Evolutionary conservation across 2,888 invertebrate genomes (phyloP).

Genomic region (Lymantria monacha): DNA sequence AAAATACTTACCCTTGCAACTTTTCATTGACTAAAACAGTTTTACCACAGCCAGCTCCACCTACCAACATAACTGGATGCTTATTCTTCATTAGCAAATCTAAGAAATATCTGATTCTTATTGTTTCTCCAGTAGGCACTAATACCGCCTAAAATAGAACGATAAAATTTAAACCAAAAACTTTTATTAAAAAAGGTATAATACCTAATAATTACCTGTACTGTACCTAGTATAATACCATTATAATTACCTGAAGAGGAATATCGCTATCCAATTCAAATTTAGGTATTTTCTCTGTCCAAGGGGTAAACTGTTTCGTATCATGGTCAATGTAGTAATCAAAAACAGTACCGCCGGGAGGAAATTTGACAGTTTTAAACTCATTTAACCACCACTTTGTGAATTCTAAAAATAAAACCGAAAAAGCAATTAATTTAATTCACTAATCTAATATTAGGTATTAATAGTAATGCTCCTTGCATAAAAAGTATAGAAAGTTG

Average conservation of each 20-base stretch:
- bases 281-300: slow-evolving; percentile 94
- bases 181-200: too few species aligned
- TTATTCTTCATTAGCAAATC: slow-evolving; percentile 93
- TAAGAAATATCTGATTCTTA: slow-evolving; percentile 93
- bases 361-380: slow-evolving; percentile 97
- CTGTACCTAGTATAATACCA: too few species aligned
- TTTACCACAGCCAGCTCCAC: slow-evolving; percentile 96
- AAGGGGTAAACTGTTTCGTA: slow-evolving; percentile 93
- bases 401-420: slow-evolving; percentile 84
- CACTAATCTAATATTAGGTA: too few species aligned
- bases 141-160: slow-evolving; percentile 86
- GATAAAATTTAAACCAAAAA: not conserved
- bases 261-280: slow-evolving; percentile 96
- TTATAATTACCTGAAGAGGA: slow-evolving; percentile 89
- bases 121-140: slow-evolving; percentile 96
- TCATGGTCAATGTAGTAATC: slow-evolving; percentile 96
- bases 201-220: too few species aligned
- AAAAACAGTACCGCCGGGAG: slow-evolving; percentile 94
- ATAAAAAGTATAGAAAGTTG: too few species aligned
- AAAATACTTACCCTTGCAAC: slow-evolving; percentile 72
- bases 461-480: too few species aligned
- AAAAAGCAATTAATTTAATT: not conserved
- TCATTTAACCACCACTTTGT: slow-evolving; percentile 99
- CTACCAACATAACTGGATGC: slow-evolving; percentile 97
- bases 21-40: slow-evolving; percentile 91